Conservation (phyloP, 2,113 vertebrate species). For the Corythaixoides concolor region DNA sequence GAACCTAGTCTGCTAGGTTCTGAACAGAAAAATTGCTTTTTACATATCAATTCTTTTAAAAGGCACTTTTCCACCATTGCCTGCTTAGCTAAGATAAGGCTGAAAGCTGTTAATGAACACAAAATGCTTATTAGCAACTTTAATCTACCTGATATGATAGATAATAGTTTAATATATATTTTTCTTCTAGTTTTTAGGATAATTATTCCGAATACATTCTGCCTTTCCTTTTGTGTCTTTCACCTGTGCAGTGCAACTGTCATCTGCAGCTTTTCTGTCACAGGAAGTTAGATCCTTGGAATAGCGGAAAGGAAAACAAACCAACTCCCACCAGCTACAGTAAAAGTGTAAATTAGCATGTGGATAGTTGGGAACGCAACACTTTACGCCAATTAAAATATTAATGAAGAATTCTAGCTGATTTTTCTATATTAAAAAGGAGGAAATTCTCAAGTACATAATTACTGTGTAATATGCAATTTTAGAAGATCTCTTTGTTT, state of each 20-base stretch:
- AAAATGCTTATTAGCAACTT: not conserved
- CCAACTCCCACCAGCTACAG: constrained; percentile 22
- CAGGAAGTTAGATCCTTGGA: constrained; percentile 40
- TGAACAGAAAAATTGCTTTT: not conserved
- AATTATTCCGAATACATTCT: not conserved
- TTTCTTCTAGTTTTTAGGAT: not conserved
- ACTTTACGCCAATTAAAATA: constrained; percentile 51
- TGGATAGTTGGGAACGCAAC: constrained; percentile 21
- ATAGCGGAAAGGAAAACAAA: constrained; percentile 47
- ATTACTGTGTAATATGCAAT: not conserved
- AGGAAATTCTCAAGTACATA: not conserved
- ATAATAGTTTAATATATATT: not conserved
- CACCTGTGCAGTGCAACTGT: not conserved
- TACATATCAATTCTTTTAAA: not conserved
- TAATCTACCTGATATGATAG: not conserved
- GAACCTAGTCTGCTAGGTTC: not conserved
- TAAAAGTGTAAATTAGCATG: constrained; percentile 28
- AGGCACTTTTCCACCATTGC: not conserved
- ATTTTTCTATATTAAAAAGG: not conserved
- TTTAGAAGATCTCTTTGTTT: not conserved
- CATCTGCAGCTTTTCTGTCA: not conserved
- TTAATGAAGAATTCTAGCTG: constrained; percentile 19
- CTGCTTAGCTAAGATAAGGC: not conserved
- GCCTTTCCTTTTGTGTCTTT: constrained; percentile 13
- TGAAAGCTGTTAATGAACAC: not conserved